Evolutionary conservation across 1,140 invertebrate genomes (phyloP).

Genomic region (Tetragnatha versicolor): DNA sequence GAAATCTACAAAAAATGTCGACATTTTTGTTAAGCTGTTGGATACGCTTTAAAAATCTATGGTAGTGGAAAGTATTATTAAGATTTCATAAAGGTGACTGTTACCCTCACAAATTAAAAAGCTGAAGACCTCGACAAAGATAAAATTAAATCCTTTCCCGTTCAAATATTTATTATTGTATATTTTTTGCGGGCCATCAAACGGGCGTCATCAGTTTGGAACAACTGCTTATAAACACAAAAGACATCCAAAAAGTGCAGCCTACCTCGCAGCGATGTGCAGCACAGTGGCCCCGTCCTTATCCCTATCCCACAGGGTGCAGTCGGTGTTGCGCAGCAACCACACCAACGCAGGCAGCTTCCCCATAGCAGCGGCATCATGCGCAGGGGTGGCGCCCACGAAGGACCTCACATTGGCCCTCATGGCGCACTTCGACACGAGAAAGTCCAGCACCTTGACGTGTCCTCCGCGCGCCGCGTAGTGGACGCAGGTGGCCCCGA

Average conservation of each 20-base stretch:
- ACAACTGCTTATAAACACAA: no score
- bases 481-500: constrained; percentile 64
- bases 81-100: no score
- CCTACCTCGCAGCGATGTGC: constrained; percentile 64
- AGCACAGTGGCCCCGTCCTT: constrained; percentile 64
- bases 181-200: no score
- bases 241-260: neutral
- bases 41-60: no score
- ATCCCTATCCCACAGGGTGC: constrained; percentile 63
- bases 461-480: constrained; percentile 65
- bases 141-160: no score
- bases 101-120: no score
- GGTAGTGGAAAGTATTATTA: no score
- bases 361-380: constrained; percentile 66
- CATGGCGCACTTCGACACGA: constrained; percentile 61
- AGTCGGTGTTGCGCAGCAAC: constrained; percentile 62
- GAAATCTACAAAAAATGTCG: no score
- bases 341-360: constrained; percentile 64
- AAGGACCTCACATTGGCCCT: constrained; percentile 59
- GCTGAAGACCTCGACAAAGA: no score
- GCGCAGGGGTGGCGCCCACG: constrained; percentile 64
- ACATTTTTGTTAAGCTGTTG: no score
- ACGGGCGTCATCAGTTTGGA: no score
- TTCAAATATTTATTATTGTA: no score
- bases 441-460: constrained; percentile 61